Percentiles rank a stretch among this genome's conserved stretches.
Conservation (phyloP, 2,113 vertebrate species). For the Sinocyclocheilus rhinocerous region DNA sequence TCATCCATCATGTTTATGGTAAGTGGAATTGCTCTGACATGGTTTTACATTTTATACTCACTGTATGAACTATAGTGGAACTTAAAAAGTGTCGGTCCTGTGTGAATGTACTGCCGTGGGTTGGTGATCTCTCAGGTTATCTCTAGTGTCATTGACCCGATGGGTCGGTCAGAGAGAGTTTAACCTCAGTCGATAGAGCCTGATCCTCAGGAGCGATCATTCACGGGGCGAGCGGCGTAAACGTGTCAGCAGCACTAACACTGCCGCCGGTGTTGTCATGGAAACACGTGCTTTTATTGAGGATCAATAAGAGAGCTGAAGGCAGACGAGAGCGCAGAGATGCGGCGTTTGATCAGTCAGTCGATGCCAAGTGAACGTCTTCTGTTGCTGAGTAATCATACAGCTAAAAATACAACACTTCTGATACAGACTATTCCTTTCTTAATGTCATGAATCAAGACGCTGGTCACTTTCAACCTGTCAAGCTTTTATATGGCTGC, state of each 20-base stretch:
- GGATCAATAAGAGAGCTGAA: neutral
- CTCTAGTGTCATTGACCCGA: neutral
- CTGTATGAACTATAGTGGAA: no score
- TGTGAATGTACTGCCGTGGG: neutral
- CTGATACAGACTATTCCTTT: neutral
- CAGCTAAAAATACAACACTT: neutral
- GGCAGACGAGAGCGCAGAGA: neutral
- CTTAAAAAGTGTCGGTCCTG: no score
- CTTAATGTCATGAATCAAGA: neutral
- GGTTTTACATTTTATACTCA: neutral
- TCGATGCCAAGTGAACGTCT: constrained; percentile 8
- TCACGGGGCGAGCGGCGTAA: neutral
- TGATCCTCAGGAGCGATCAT: neutral
- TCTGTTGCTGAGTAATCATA: neutral
- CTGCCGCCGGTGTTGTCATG: neutral
- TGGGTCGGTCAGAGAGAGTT: neutral
- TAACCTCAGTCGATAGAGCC: neutral
- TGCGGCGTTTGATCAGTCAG: constrained; percentile 32
- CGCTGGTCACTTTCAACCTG: no score
- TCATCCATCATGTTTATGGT: no score
- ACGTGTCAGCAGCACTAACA: neutral
- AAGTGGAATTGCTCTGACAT: neutral
- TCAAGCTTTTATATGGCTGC: no score
- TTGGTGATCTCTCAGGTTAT: neutral
- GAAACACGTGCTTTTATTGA: neutral